phyloP scores from a whole-genome alignment of 2,113 vertebrate species.

The Hydropotes inermis region DNA sequence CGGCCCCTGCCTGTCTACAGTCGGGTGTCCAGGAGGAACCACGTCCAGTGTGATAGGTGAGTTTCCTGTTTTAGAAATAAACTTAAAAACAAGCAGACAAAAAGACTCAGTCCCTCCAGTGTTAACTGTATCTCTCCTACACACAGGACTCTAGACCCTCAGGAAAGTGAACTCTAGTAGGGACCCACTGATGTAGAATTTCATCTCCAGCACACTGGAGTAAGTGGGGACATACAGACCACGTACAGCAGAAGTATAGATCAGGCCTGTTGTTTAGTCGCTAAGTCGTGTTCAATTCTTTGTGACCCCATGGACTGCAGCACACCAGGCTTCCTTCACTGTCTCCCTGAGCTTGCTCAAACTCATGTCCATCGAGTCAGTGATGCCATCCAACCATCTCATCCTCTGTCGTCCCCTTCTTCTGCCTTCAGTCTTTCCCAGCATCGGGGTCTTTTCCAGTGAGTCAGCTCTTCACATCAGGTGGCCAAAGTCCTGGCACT shows the following conservation, averaged over 20 bases:
- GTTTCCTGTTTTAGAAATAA: not conserved
- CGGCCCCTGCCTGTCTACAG: slow-evolving; percentile 96
- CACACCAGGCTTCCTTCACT: not conserved
- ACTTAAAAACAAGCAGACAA: not conserved
- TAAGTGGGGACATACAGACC: not conserved
- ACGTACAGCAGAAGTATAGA: rapidly evolving
- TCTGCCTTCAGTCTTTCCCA: not conserved
- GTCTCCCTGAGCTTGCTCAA: not conserved
- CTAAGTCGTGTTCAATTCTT: not conserved
- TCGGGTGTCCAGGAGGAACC: slow-evolving; percentile 97
- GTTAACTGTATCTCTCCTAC: not conserved
- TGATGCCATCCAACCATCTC: not conserved
- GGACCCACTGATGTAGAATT: not conserved
- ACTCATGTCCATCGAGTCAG: not conserved
- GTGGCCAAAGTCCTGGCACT: not conserved
- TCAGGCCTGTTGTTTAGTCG: not conserved
- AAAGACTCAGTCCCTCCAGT: not conserved
- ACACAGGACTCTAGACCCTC: not conserved
- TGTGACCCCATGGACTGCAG: not conserved
- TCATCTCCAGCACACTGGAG: not conserved
- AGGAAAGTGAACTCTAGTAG: not conserved
- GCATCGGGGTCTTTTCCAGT: not conserved
- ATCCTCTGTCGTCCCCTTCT: not conserved
- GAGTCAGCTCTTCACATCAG: not conserved
- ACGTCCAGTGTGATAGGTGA: slow-evolving; percentile 95